Percentiles rank a stretch among this genome's conserved stretches.
phyloP scores from a whole-genome alignment of 92 coral and sea anemone species.

The Anthopleura xanthogrammica region DNA sequence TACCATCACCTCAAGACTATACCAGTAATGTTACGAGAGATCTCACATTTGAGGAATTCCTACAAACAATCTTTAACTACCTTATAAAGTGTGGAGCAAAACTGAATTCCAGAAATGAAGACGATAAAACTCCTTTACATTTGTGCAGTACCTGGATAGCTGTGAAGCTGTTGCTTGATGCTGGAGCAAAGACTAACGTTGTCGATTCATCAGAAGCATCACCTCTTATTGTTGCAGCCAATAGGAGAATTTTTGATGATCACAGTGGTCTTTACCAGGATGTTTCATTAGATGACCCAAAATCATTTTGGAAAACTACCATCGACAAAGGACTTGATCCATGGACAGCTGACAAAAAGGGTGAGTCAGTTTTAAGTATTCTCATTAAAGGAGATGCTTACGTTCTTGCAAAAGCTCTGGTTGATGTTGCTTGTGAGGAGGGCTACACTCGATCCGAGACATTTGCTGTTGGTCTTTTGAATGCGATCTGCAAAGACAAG shows the following conservation, averaged over 20 bases:
- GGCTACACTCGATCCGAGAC: too few relatives aligned
- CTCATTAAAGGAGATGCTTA: too few relatives aligned
- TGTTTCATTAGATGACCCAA: slow-evolving; percentile 16
- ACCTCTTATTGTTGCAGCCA: slow-evolving; percentile 17
- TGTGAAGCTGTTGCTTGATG: slow-evolving; percentile 23
- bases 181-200: slow-evolving; percentile 28
- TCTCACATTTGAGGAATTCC: not conserved
- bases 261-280: not conserved
- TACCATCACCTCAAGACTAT: not conserved
- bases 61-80: not conserved
- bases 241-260: too few relatives aligned
- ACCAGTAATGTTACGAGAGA: not conserved
- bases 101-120: slow-evolving; percentile 10
- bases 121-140: slow-evolving; percentile 1
- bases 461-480: too few relatives aligned
- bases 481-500: too few relatives aligned
- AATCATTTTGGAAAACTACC: slow-evolving; percentile 12
- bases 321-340: slow-evolving; percentile 18
- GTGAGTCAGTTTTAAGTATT: not conserved
- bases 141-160: slow-evolving; percentile 28
- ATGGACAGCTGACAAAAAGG: not conserved
- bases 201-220: slow-evolving; percentile 6
- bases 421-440: too few relatives aligned
- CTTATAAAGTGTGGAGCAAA: slow-evolving; percentile 1
- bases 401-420: too few relatives aligned